phyloP scores from a whole-genome alignment of 2,113 vertebrate species.

The Ctenodactylus gundi region DNA sequence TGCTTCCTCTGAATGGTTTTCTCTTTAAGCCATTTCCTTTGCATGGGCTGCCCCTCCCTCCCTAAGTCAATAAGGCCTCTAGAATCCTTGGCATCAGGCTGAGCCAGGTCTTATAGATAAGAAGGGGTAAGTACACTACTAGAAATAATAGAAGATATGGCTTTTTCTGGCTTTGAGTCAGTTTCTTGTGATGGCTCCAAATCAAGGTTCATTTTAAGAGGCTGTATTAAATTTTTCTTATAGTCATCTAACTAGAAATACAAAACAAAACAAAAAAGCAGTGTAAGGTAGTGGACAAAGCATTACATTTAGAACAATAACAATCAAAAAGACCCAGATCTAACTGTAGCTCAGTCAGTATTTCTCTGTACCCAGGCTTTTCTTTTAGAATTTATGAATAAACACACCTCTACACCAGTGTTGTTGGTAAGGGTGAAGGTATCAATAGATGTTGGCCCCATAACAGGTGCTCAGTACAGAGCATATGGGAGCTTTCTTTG shows the following conservation, averaged over 20 bases:
- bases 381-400: not conserved
- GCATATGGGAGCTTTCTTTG: not conserved
- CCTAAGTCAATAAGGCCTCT: not conserved
- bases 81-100: not conserved
- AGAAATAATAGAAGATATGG: not conserved
- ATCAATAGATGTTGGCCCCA: not conserved
- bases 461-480: not conserved
- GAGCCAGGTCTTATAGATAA: not conserved
- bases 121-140: not conserved
- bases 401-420: not conserved
- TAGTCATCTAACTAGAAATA: no score
- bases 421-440: not conserved
- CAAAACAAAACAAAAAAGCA: no score
- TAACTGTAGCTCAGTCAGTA: not conserved
- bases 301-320: not conserved
- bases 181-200: not conserved
- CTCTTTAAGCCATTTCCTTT: not conserved
- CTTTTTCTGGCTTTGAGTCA: not conserved
- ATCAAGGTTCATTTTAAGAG: not conserved
- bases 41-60: fast-evolving
- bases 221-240: not conserved
- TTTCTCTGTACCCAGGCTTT: not conserved
- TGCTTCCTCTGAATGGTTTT: not conserved
- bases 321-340: not conserved
- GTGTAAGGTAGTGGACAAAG: not conserved